These are phyloP conservation scores for Clitarchus hookeri DNA, from an alignment of 2,888 invertebrate genomes.

Conservation along the genomic window DNA sequence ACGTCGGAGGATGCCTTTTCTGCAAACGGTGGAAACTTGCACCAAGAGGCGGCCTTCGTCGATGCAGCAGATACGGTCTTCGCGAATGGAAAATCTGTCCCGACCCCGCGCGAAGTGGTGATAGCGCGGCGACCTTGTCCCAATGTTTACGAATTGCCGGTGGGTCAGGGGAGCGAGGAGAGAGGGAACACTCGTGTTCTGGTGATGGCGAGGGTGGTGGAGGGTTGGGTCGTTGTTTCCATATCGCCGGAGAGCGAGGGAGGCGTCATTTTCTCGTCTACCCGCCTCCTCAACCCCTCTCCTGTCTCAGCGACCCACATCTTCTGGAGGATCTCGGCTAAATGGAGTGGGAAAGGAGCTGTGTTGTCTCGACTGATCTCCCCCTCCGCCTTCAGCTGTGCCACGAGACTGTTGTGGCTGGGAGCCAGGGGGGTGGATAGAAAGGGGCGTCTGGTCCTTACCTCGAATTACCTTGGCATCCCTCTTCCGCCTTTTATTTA, in stretches of 20 bases:
- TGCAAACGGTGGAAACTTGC: too few species aligned
- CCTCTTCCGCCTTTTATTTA: too few species aligned
- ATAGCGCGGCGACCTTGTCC: background rate
- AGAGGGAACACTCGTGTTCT: conserved; percentile 29
- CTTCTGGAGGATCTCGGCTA: conserved; percentile 26
- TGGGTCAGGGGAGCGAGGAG: conserved; percentile 55
- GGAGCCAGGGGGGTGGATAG: background rate
- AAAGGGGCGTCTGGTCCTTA: conserved; percentile 21
- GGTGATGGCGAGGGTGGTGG: conserved; percentile 28
- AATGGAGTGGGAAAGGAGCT: conserved; percentile 14
- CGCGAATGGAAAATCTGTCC: too few species aligned
- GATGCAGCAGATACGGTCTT: too few species aligned
- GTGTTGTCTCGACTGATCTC: conserved; percentile 28
- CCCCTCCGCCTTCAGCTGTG: conserved; percentile 21
- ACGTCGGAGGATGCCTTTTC: too few species aligned
- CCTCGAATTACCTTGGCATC: background rate
- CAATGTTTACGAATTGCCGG: conserved; percentile 38
- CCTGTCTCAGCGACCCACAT: background rate
- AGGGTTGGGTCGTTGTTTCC: conserved; percentile 27
- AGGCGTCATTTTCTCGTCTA: conserved; percentile 3
- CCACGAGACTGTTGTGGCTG: background rate
- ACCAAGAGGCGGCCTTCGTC: too few species aligned
- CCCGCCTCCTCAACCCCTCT: conserved; percentile 15
- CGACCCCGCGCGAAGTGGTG: too few species aligned
- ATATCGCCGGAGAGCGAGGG: conserved; percentile 21